Evolutionary conservation across 2,113 vertebrate genomes (phyloP).

Genomic region (Ornithorhynchus anatinus): DNA sequence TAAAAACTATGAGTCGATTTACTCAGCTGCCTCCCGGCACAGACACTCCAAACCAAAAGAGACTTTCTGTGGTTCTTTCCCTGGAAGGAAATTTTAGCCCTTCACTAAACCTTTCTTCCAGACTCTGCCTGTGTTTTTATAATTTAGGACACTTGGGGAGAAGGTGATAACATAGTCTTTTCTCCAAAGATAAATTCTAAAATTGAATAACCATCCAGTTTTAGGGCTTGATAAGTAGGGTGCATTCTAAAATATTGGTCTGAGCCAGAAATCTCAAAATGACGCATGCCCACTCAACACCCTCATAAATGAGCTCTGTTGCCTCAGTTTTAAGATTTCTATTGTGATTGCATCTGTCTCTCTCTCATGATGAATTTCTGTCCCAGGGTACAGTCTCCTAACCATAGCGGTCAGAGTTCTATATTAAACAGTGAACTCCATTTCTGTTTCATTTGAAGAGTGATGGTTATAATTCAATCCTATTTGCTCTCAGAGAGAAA

Average conservation of each 20-base stretch:
- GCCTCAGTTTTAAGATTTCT: slow-evolving; percentile 28
- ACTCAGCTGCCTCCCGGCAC: background rate
- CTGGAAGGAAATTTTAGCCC: background rate
- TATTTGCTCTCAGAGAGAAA: slow-evolving; percentile 13
- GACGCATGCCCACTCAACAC: background rate
- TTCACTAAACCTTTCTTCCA: slow-evolving; percentile 6
- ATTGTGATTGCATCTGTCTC: slow-evolving; percentile 25
- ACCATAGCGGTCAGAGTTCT: slow-evolving; percentile 28
- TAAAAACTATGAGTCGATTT: too few relatives aligned
- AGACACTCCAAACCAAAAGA: background rate
- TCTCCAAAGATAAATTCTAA: slow-evolving; percentile 12
- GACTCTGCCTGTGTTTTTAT: slow-evolving; percentile 16
- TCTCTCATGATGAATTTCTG: slow-evolving; percentile 30
- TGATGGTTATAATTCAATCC: slow-evolving; percentile 12
- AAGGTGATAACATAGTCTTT: too few relatives aligned
- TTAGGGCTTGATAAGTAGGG: slow-evolving; percentile 33
- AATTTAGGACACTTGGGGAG: too few relatives aligned
- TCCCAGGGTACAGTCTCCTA: slow-evolving; percentile 11
- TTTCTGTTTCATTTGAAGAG: slow-evolving; percentile 28
- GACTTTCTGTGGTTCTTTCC: background rate
- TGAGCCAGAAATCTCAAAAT: slow-evolving; percentile 13
- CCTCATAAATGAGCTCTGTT: background rate
- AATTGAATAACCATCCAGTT: slow-evolving; percentile 30
- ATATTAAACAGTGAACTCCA: slow-evolving; percentile 37
- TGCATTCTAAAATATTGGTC: slow-evolving; percentile 25